These are phyloP conservation scores for Enteromius radiatus DNA, from an alignment of 2,797 vertebrate species.

Conservation along the genomic window DNA sequence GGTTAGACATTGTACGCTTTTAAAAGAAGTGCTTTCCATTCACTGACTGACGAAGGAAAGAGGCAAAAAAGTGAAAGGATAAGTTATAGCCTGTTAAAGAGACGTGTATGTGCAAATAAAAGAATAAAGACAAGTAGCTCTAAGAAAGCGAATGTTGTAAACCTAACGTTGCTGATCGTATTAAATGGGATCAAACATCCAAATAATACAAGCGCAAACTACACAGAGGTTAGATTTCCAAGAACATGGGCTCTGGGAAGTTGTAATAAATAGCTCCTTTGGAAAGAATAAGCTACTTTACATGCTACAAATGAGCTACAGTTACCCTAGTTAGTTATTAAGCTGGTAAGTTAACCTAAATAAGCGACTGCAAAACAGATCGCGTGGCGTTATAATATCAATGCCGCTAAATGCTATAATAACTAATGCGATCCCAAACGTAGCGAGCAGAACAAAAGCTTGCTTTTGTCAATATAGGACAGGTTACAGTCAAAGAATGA, in stretches of 20 bases:
- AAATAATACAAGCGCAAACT: not conserved
- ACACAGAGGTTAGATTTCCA: not conserved
- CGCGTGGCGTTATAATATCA: conserved; percentile 6
- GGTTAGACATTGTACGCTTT: conserved; percentile 57
- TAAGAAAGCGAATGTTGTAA: not conserved
- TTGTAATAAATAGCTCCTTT: conserved; percentile 10
- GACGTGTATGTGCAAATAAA: conserved; percentile 25
- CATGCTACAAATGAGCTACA: conserved; percentile 16
- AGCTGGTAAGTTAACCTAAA: not conserved
- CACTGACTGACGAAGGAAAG: conserved; percentile 34
- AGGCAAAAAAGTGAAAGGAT: conserved; percentile 47
- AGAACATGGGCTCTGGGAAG: not conserved
- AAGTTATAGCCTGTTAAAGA: conserved; percentile 28
- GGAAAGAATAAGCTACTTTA: conserved; percentile 4
- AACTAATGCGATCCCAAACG: conserved; percentile 5
- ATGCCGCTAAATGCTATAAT: conserved; percentile 10
- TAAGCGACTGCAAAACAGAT: not conserved
- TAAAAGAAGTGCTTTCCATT: conserved; percentile 56
- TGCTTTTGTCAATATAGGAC: conserved; percentile 48
- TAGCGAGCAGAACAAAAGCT: conserved; percentile 18
- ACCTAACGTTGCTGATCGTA: not conserved
- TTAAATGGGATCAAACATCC: conserved; percentile 5
- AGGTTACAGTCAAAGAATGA: conserved; percentile 52
- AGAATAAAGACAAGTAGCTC: not conserved
- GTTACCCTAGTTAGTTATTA: conserved; percentile 26